These are phyloP conservation scores for Percopsis omiscomaycus DNA, from an alignment of 2,797 vertebrate genomes.

Conservation along the genomic window DNA sequence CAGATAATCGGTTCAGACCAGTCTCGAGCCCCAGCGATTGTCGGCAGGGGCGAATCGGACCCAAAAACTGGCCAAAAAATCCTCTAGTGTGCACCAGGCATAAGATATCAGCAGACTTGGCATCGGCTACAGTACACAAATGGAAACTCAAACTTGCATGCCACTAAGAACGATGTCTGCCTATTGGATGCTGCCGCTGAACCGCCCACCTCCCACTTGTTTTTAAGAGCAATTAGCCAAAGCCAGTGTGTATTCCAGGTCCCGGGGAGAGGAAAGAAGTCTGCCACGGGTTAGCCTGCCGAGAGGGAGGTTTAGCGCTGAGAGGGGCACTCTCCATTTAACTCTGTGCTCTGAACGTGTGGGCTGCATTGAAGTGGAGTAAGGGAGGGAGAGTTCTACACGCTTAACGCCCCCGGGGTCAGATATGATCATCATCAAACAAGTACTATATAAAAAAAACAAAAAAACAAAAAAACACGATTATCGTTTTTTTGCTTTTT, in stretches of 20 bases:
- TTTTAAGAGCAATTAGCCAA: conserved; percentile 74
- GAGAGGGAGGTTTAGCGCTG: conserved; percentile 59
- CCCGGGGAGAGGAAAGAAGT: conserved; percentile 60
- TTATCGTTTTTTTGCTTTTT: conserved; percentile 7
- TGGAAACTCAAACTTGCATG: conserved; percentile 53
- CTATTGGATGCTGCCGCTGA: conserved; percentile 65
- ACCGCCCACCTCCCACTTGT: conserved; percentile 71
- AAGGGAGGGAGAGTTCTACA: conserved; percentile 59
- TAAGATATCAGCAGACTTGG: conserved; percentile 35
- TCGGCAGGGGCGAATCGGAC: too few relatives aligned
- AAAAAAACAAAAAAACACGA: conserved; percentile 15
- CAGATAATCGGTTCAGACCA: too few relatives aligned
- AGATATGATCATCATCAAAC: conserved; percentile 58
- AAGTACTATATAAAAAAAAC: conserved; percentile 33
- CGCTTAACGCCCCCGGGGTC: conserved; percentile 57
- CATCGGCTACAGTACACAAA: conserved; percentile 32
- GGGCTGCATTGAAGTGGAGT: conserved; percentile 69
- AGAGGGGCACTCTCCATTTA: conserved; percentile 62
- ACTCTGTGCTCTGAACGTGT: conserved; percentile 56
- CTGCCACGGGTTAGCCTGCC: conserved; percentile 68
- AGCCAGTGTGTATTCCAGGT: conserved; percentile 54
- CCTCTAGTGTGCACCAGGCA: too few relatives aligned
- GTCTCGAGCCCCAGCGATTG: too few relatives aligned
- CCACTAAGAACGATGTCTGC: conserved; percentile 62
- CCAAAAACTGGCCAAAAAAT: too few relatives aligned